These are phyloP conservation scores for Eupithecia vulgata DNA, from an alignment of 2,888 invertebrate genomes.

Conservation along the genomic window DNA sequence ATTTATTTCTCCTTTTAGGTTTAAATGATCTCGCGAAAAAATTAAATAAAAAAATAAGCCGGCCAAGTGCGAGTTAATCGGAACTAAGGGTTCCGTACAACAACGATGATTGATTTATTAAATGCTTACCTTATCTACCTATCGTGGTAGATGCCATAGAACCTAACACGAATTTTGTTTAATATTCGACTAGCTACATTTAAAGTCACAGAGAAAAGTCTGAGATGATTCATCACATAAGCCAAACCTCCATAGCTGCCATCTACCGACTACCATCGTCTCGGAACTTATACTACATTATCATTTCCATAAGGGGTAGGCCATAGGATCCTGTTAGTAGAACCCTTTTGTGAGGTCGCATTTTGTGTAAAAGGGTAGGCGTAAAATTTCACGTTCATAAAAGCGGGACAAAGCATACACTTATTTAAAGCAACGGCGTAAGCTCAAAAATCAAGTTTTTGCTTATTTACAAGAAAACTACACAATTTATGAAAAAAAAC, in stretches of 20 bases:
- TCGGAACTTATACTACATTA: neutral
- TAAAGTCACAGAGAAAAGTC: neutral
- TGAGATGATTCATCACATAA: neutral
- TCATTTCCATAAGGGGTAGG: neutral
- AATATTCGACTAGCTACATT: neutral
- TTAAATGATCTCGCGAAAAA: neutral
- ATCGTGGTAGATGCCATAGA: neutral
- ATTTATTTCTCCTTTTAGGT: neutral
- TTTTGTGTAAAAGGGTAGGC: too few relatives aligned
- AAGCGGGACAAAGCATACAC: too few relatives aligned
- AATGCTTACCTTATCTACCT: neutral
- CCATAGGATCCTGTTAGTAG: neutral
- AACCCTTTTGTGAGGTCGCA: too few relatives aligned
- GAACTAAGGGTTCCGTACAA: neutral
- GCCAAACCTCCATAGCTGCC: too few relatives aligned
- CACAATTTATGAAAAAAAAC: too few relatives aligned
- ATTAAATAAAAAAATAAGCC: neutral
- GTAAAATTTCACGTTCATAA: too few relatives aligned
- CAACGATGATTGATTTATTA: neutral
- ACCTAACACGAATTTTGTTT: neutral
- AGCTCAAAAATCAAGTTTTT: too few relatives aligned
- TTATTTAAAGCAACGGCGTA: too few relatives aligned
- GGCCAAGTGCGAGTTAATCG: neutral
- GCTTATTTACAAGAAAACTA: too few relatives aligned
- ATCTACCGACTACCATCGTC: neutral